These are phyloP conservation scores for Anagrus nilaparvatae DNA, from an alignment of 1,140 invertebrate species.

Conservation along the genomic window DNA sequence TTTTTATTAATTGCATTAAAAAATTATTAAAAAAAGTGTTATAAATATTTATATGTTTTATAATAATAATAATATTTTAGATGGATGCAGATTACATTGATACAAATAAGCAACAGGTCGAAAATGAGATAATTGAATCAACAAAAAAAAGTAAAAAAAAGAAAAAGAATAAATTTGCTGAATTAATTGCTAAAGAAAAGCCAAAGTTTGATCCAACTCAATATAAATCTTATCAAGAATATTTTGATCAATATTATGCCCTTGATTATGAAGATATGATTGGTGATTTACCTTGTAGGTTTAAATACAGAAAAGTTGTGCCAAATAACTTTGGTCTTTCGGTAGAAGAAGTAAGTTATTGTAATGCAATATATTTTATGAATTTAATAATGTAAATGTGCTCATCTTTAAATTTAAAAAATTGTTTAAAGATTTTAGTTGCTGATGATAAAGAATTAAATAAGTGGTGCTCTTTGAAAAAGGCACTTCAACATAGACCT, in stretches of 20 bases:
- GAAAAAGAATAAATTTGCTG: slow-evolving; percentile 56
- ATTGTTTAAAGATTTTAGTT: slow-evolving; percentile 60
- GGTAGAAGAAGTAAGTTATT: slow-evolving; percentile 65
- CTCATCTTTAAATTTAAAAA: not conserved
- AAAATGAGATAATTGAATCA: slow-evolving; percentile 43
- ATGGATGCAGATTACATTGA: slow-evolving; percentile 84
- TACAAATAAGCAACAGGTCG: slow-evolving; percentile 43
- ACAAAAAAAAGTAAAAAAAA: slow-evolving; percentile 53
- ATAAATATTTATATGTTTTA: slow-evolving; percentile 1
- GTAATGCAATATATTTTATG: slow-evolving; percentile 4
- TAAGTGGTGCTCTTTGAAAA: slow-evolving; percentile 88
- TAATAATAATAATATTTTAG: slow-evolving; percentile 34
- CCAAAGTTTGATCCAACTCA: slow-evolving; percentile 70
- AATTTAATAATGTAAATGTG: slow-evolving; percentile 7
- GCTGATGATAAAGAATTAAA: slow-evolving; percentile 91
- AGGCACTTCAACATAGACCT: slow-evolving; percentile 68
- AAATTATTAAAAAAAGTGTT: slow-evolving; percentile 5
- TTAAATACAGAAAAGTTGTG: slow-evolving; percentile 83
- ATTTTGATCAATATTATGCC: slow-evolving; percentile 90
- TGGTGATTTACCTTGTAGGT: slow-evolving; percentile 80
- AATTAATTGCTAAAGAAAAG: slow-evolving; percentile 59
- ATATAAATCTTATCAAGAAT: slow-evolving; percentile 69
- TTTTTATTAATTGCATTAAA: slow-evolving; percentile 5
- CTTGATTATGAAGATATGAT: slow-evolving; percentile 93
- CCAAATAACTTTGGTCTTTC: slow-evolving; percentile 89